Evolutionary conservation across 2,888 invertebrate species (phyloP), one percentile per base, ranked within the genome.

Genomic region (Hirtodrosophila trivittata): DNA sequence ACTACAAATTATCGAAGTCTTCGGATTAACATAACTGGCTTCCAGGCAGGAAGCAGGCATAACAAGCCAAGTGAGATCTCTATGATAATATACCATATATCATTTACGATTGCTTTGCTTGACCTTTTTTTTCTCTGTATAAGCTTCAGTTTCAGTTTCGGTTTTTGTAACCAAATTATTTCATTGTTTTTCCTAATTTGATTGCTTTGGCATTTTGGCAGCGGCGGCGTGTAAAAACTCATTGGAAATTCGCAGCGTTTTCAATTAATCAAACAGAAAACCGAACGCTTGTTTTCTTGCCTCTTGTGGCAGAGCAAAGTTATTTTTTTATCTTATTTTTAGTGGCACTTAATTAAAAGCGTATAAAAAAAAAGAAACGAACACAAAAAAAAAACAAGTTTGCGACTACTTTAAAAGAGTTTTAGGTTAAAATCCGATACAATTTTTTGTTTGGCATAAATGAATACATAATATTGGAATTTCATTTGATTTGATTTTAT

Each of bases 321-420:
- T 46, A 41, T 26, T 43, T 52, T 37, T 21, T 38, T 57, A 38
- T 65, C 43, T 55, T 49, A n/a, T 57, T 50, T 60, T 76, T 77
- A 77, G 74, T 66, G 66, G 66, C 82, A 81, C 78, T 77, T 84
- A 75, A 84, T 81, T 81, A 81, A 81, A 84, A 16, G 39, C 43
- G 42, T 60, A 77, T 66, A 81, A 77, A 77, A 77, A 73, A 21
- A 21, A 5, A 21, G 2, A 21, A 3, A 21, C 18, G 5, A 21
- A 21, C 5, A 42, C 46, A 49, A 46, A 66, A 35, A 37, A 30
- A 42, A 72, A 63, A 65, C 56, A 37, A 55, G 50, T 62, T 66
- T 51, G 25, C 52, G 21, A 16, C 30, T 16, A 35, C 33, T 51
- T 21, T 6, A 3, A 45, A 45, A 64, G 35, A 45, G 25, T 51